Base-by-base conservation (phyloP, 2,888 invertebrate genomes). In the Cerastis rubricosa region DNA sequence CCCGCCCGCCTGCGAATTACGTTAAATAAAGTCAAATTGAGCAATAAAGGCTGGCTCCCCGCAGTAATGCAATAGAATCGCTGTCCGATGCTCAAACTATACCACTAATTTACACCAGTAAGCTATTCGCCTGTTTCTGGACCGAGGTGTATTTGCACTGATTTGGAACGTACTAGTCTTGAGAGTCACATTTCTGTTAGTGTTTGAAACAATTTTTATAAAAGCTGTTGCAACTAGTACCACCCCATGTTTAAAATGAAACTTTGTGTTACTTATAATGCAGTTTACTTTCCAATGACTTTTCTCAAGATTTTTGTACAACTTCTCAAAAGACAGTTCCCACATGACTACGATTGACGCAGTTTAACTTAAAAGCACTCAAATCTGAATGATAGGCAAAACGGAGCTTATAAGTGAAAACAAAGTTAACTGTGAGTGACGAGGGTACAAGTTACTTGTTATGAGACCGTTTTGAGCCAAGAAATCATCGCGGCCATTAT, bases 21-120 rank as follows among this genome's bases (percentile, higher is more conserved):
- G 95, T 96, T 96, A 96, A 96, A 96, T 96, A 96, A 96, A 96
- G 96, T 96, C 96, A 96, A 96, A 97, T 96, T 96, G 97, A 96
- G 96, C 96, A 96, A 96, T 96, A 97, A 96, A 96, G 95, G 94
- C 94, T 91, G 93, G 94, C 92, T 93, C 90, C 92, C 94, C 94
- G 93, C 94, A 90, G 93, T 95, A 96, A 96, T 95, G 94, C 95
- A 94, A 95, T 95, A 93, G 94, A 92, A 93, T 91, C 93, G 93
- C 92, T 93, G 93, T 91, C 92, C 90, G 63, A 76, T 91, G 89
- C 87, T 76, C 79, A 82, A 88, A 94, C 94, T 93, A 93, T 92
- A 93, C 92, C 93, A 92, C 93, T 94, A 94, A 95, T 95, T 94
- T 94, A 93, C 91, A 91, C 92, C 86, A 87, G 81, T 83, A 71